Conservation (phyloP, 2,797 vertebrate genomes). For the Huso huso region DNA sequence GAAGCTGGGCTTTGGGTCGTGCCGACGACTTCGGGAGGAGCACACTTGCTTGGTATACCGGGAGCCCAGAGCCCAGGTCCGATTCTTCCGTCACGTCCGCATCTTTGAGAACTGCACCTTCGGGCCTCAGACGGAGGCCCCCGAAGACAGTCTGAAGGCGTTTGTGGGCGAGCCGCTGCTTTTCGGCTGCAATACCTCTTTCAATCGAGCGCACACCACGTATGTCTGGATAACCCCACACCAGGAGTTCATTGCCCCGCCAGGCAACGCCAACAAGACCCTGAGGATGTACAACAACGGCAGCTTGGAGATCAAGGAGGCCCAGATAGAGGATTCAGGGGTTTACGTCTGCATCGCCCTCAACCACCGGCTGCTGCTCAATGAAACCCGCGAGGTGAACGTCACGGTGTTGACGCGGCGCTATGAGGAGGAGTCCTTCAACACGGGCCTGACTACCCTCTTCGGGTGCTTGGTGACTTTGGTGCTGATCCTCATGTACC, state of each 20-base stretch:
- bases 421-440: constrained; percentile 61
- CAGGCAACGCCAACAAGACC: constrained; percentile 61
- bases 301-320: constrained; percentile 64
- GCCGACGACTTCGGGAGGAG: constrained; percentile 61
- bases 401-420: constrained; percentile 59
- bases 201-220: constrained; percentile 33
- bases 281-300: constrained; percentile 69
- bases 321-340: constrained; percentile 58
- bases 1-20: constrained; percentile 55
- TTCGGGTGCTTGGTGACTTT: constrained; percentile 83
- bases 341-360: constrained; percentile 75
- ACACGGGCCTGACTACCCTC: constrained; percentile 83
- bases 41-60: constrained; percentile 71
- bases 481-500: constrained; percentile 79
- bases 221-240: constrained; percentile 76
- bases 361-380: constrained; percentile 56
- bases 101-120: constrained; percentile 72
- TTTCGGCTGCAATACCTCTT: constrained; percentile 63
- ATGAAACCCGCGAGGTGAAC: constrained; percentile 72
- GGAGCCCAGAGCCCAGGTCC: constrained; percentile 54
- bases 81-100: constrained; percentile 65
- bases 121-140: constrained; percentile 23
- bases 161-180: constrained; percentile 45
- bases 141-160: constrained; percentile 40
- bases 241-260: constrained; percentile 64